Evolutionary conservation across 2,888 invertebrate genomes (phyloP).

Genomic region (Drosophila diplacantha): DNA sequence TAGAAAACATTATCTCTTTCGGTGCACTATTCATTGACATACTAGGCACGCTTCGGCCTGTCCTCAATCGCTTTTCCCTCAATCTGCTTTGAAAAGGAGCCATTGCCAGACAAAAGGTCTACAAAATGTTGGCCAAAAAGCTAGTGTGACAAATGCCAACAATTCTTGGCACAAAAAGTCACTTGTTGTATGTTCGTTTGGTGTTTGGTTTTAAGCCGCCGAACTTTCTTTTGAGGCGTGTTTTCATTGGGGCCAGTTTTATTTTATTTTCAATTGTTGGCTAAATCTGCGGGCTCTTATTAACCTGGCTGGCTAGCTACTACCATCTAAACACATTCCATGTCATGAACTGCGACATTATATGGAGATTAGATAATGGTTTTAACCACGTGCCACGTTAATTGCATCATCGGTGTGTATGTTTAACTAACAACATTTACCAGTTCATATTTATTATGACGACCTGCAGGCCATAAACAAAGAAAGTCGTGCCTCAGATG

Average conservation of each 20-base stretch:
- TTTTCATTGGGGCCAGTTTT: conserved; percentile 27
- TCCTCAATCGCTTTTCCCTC: conserved; percentile 54
- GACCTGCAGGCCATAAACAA: conserved; percentile 9
- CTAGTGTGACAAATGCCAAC: conserved; percentile 45
- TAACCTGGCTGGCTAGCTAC: conserved; percentile 31
- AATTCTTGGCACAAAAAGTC: conserved; percentile 38
- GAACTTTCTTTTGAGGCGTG: conserved; percentile 63
- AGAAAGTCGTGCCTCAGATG: conserved; percentile 28
- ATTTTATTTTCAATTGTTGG: conserved; percentile 26
- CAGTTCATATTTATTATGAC: conserved; percentile 21
- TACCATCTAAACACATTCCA: conserved; percentile 24
- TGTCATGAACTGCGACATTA: conserved; percentile 59
- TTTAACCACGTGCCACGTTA: conserved; percentile 36
- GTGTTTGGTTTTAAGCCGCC: conserved; percentile 9
- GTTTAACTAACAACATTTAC: conserved; percentile 16
- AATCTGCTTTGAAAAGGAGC: conserved; percentile 26
- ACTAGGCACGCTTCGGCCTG: conserved; percentile 45
- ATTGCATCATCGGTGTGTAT: conserved; percentile 31
- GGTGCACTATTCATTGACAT: conserved; percentile 36
- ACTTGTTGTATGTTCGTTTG: conserved; percentile 19
- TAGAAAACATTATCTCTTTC: background rate
- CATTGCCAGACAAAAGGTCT: conserved; percentile 16
- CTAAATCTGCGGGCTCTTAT: conserved; percentile 34
- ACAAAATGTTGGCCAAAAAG: conserved; percentile 37
- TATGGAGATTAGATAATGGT: conserved; percentile 58